Evolutionary conservation across 2,888 invertebrate genomes (phyloP).

Genomic region (Chrysomela aeneicollis): DNA sequence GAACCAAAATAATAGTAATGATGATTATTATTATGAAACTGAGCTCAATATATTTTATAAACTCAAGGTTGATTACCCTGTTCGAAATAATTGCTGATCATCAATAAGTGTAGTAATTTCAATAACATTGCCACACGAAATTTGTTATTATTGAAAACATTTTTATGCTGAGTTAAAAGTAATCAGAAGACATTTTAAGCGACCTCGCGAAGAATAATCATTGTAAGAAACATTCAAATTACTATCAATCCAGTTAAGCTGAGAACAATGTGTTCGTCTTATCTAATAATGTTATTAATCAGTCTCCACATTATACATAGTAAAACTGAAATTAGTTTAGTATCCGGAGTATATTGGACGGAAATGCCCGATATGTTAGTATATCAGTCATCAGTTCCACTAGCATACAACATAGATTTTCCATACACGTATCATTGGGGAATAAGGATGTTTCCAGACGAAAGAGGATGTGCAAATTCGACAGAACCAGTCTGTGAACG

Average conservation of each 20-base stretch:
- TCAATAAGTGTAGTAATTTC: neutral
- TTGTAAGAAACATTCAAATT: no score
- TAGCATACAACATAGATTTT: neutral
- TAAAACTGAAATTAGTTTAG: slow-evolving; percentile 10
- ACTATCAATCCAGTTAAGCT: no score
- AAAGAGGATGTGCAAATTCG: neutral
- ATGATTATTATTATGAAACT: neutral
- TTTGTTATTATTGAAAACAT: no score
- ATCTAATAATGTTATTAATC: neutral
- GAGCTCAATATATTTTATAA: neutral
- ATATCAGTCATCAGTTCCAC: neutral
- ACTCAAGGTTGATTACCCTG: neutral
- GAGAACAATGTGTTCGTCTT: neutral
- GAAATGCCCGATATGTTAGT: slow-evolving; percentile 2
- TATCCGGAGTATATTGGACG: slow-evolving; percentile 1
- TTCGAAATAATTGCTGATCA: neutral
- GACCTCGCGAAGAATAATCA: no score
- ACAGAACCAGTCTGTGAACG: neutral
- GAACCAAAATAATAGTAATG: neutral
- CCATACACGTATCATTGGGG: slow-evolving; percentile 3
- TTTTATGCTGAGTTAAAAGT: no score
- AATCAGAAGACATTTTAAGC: no score
- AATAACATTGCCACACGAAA: no score
- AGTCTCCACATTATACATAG: neutral
- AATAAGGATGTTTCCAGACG: neutral